Evolutionary conservation across 2,888 invertebrate species (phyloP).

Genomic region (Coleophora deauratella): DNA sequence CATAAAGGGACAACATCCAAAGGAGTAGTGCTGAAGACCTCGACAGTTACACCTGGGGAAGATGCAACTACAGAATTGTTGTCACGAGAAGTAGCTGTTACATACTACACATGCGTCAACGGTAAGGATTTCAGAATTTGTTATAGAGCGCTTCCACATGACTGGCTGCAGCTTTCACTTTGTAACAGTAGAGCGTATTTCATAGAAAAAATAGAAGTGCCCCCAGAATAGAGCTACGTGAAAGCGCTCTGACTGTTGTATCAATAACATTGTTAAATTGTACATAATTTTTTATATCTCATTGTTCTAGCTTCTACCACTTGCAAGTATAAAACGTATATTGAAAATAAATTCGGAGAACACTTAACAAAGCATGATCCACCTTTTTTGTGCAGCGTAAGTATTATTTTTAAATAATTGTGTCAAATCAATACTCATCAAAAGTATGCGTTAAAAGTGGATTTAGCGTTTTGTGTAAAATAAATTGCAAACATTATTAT

Average conservation of each 20-base stretch:
- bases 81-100: constrained; percentile 45
- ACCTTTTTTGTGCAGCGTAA: constrained; percentile 40
- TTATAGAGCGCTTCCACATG: too few relatives aligned
- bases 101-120: constrained; percentile 41
- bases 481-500: too few relatives aligned
- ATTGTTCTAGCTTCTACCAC: constrained; percentile 15
- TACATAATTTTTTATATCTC: constrained; percentile 1
- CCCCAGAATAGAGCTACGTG: too few relatives aligned
- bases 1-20: constrained; percentile 29
- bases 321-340: constrained; percentile 49
- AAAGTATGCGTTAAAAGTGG: too few relatives aligned
- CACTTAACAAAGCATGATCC: constrained; percentile 39
- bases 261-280: too few relatives aligned
- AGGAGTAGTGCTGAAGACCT: constrained; percentile 27
- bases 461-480: too few relatives aligned
- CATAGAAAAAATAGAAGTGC: too few relatives aligned
- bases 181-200: too few relatives aligned
- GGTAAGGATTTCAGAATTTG: constrained; percentile 17
- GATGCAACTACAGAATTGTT: constrained; percentile 24
- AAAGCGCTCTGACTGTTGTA: too few relatives aligned
- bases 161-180: too few relatives aligned
- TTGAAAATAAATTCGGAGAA: constrained; percentile 44
- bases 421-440: too few relatives aligned
- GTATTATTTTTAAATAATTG: too few relatives aligned
- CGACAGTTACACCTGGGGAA: constrained; percentile 19